Base-by-base conservation (phyloP, 2,888 invertebrate genomes). In the Arrhopalites spinosus region DNA sequence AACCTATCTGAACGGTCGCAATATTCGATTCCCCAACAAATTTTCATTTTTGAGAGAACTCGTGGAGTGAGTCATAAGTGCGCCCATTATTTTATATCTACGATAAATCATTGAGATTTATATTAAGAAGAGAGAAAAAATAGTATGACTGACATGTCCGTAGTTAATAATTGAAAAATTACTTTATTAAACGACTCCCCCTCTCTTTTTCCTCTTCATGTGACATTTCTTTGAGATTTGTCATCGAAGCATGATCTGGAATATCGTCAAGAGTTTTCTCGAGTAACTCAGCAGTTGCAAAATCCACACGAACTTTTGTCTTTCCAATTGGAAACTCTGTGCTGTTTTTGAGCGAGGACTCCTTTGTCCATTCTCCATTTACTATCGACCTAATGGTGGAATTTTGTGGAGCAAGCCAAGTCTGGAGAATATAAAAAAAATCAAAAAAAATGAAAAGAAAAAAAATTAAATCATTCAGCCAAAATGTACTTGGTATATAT, bases 341-440 rank as follows among this genome's bases (percentile, higher is more conserved):
- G 36, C 15, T 43, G 23, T 36, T 45, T 75, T 45, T 36, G 53
- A n/a, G 29, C 56, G 45, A 25, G 1, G 27, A 66, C 30, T n/a
- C 8, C 50, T 50, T 29, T 30, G 69, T 69, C 74, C 74, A 69
- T 53, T 69, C 56, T 30, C 71, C 75, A 30, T 53, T 36, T 20
- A 71, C 45, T 43, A 75, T 71, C 64, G 71, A 75, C 23, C 30
- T 53, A 7, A 70, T 7, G 3, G 20, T 29, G 45, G 69, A 47
- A 8, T 63, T 17, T 13, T 43, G 69, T n/a, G 56, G 36, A 56
- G 61, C 53, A 47, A 75, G 59, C 75, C 75, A 75, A 70, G 25
- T 70, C 75, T 75, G 45, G n/a, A n/a, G n/a, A n/a, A n/a, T n/a
- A n/a, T 20, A 68, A 63, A 63, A 29, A 36, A 36, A 36, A 36